Percentiles rank a stretch among this genome's conserved stretches.
These are phyloP conservation scores for Holothuria glaberrima DNA, from an alignment of 35 echinoderm and acorn worm genomes.

Conservation along the genomic window DNA sequence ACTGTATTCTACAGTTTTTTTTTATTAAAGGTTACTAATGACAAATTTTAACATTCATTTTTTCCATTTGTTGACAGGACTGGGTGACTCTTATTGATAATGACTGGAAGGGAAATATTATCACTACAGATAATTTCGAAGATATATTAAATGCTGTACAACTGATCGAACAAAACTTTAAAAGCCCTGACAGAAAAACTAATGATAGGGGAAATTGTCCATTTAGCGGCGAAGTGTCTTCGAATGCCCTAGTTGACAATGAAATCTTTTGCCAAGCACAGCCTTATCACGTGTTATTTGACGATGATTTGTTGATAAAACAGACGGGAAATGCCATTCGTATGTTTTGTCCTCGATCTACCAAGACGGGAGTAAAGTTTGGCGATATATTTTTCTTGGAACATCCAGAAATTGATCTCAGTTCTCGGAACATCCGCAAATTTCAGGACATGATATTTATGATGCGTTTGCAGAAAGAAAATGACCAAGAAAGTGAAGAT, in stretches of 20 bases:
- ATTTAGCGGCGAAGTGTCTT: not conserved
- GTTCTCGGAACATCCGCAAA: slow-evolving; percentile 57
- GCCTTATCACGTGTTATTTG: slow-evolving; percentile 90
- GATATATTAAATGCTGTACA: not conserved
- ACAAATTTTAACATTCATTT: too few species aligned
- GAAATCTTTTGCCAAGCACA: slow-evolving; percentile 68
- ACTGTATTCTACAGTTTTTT: too few species aligned
- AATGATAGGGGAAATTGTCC: not conserved
- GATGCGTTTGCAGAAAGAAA: slow-evolving; percentile 55
- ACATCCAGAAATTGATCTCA: slow-evolving; percentile 81
- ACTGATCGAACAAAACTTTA: not conserved
- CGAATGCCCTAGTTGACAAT: not conserved
- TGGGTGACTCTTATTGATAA: slow-evolving; percentile 32
- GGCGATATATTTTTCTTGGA: slow-evolving; percentile 65
- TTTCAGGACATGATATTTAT: slow-evolving; percentile 89
- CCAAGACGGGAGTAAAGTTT: slow-evolving; percentile 39
- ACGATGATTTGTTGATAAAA: slow-evolving; percentile 61
- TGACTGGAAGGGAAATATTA: slow-evolving; percentile 11
- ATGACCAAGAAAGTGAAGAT: slow-evolving; percentile 1
- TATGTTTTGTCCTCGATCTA: slow-evolving; percentile 62
- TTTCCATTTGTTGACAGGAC: not conserved
- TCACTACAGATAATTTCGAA: not conserved
- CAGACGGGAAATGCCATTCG: slow-evolving; percentile 58
- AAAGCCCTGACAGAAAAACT: not conserved
- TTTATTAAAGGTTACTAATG: too few species aligned